Evolutionary conservation across 2,797 vertebrate genomes (phyloP).

Genomic region (Enteromius thamalakanensis): DNA sequence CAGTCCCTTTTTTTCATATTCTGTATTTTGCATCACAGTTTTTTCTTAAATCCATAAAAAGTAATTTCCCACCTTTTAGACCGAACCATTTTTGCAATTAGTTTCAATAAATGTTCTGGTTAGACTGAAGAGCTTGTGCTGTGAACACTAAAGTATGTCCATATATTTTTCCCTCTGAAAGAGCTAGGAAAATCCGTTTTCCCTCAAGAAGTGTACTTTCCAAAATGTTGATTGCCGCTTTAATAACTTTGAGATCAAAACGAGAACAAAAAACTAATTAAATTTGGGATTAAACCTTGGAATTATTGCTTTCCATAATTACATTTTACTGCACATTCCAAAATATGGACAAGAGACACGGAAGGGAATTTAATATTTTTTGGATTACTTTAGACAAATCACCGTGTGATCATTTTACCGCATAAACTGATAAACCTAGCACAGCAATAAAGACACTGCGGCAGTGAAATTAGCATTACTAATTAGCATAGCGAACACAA

Average conservation of each 20-base stretch:
- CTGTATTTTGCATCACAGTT: neutral
- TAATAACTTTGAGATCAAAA: constrained; percentile 20
- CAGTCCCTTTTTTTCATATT: neutral
- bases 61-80: neutral
- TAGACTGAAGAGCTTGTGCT: neutral
- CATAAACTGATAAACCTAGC: neutral
- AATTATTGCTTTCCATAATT: neutral
- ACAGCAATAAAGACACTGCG: neutral
- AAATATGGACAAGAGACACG: neutral
- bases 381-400: neutral
- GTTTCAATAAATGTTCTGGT: neutral
- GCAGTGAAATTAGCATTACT: constrained; percentile 28
- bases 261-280: neutral
- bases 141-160: neutral
- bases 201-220: neutral
- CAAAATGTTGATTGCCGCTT: constrained; percentile 1
- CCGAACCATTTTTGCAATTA: neutral
- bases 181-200: neutral
- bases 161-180: neutral
- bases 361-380: neutral
- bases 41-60: neutral
- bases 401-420: neutral
- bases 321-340: neutral
- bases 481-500: constrained; percentile 5
- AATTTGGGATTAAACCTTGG: constrained; percentile 1